Conservation (phyloP, 2,797 vertebrate species). For the Semaprochilodus insignis region DNA sequence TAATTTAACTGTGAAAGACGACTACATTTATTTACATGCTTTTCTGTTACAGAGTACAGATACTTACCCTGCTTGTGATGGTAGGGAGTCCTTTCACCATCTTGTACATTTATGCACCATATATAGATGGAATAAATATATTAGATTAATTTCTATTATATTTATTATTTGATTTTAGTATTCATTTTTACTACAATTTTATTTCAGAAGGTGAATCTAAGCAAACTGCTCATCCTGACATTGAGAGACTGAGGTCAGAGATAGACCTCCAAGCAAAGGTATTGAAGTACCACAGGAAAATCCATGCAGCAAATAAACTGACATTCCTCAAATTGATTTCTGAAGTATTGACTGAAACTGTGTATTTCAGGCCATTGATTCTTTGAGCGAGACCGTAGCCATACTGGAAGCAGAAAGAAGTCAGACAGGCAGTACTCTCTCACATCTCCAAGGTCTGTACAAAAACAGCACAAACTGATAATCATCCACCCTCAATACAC, state of each 20-base stretch:
- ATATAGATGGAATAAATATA: too few species aligned
- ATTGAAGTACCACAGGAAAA: neutral
- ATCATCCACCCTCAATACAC: neutral
- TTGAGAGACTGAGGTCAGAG: conserved; percentile 18
- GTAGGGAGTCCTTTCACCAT: neutral
- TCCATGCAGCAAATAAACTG: neutral
- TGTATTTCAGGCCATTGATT: conserved; percentile 19
- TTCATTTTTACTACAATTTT: too few species aligned
- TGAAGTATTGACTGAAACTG: neutral
- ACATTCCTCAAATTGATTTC: neutral
- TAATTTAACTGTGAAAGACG: neutral
- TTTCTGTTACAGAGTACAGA: neutral
- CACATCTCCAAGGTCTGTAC: conserved; percentile 25
- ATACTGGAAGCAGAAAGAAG: conserved; percentile 22
- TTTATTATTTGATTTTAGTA: neutral
- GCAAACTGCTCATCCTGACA: neutral
- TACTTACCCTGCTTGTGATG: neutral
- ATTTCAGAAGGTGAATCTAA: neutral
- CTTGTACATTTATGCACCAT: neutral
- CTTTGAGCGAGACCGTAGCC: conserved; percentile 15
- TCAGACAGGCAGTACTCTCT: conserved; percentile 17
- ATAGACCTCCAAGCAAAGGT: conserved; percentile 17
- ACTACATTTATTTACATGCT: neutral
- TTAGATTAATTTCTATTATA: too few species aligned
- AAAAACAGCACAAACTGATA: neutral